Evolutionary conservation across 2,113 vertebrate species (phyloP), one percentile per base, ranked within the genome.

Genomic region (Alces alces): DNA sequence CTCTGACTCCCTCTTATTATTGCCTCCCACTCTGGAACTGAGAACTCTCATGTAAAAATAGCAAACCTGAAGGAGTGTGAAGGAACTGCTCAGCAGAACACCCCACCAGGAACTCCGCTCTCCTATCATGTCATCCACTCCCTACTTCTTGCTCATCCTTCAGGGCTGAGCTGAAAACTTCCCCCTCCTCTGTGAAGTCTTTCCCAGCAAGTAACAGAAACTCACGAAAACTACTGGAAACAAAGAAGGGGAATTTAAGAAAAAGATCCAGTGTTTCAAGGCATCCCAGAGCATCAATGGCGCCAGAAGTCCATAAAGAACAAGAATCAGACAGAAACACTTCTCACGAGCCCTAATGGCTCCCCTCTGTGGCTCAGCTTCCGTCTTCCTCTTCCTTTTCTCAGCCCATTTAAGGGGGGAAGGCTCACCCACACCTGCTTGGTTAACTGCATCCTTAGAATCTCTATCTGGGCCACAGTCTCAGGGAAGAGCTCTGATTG

Each of bases 31-130:
- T 96, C 79, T 33, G 45, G 91, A 95, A 76, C 91, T 39, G 47
- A 97, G 86, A 93, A 84, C 28, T 70, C 70, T 58, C 58, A 4
- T 27, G 25, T 90, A 96, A 95, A 97, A 98, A 97, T 97, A 96
- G 95, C 93, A 90, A 95, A 83, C 27, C 47, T 33, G 96, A 92
- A 86, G 98, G 95, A 95, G 95, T 93, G 82, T 80, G 93, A 76
- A 95, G 86, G 76, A 79, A 92, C 88, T 43, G 36, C 30, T 92
- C 23, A 2, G 43, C 39, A 78, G 57, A 50, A 58, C 45, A 28
- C 45, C 52, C 54, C 30, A 19, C 52, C 83, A 76, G 39, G 27
- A 85, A 57, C 45, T n/a, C 94, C 43, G 19, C 47, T 86, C 55
- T 54, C 78, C 6, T 27, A 55, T 50, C 23, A 2, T 19, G 30